Percentiles rank a stretch among this genome's conserved stretches.
Evolutionary conservation across 2,797 vertebrate genomes (phyloP).

Genomic region (Rhodeus uyekii): DNA sequence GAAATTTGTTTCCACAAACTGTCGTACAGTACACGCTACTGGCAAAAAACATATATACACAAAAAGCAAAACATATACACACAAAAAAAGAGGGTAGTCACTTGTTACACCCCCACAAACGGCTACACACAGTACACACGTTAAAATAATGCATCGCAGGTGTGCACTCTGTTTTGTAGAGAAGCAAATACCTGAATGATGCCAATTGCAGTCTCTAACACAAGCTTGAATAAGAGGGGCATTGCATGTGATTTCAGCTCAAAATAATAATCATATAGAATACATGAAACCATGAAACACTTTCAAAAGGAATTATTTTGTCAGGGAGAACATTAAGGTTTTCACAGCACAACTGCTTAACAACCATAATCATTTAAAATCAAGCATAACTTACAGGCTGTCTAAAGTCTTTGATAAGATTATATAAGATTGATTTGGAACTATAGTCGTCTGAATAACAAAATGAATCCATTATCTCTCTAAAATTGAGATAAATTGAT

Average conservation of each 20-base stretch:
- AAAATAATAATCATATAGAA: slow-evolving; percentile 41
- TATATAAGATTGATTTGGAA: background rate
- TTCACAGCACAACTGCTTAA: background rate
- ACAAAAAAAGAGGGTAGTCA: too few species aligned
- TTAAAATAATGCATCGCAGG: slow-evolving; percentile 8
- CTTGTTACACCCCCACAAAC: slow-evolving; percentile 17
- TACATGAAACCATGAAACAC: slow-evolving; percentile 33
- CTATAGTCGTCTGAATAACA: background rate
- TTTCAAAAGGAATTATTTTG: slow-evolving; percentile 35
- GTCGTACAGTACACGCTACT: too few species aligned
- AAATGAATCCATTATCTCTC: background rate
- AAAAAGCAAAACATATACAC: too few species aligned
- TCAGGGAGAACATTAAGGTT: background rate
- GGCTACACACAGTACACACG: background rate
- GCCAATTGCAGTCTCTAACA: background rate
- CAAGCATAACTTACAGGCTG: background rate
- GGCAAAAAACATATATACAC: too few species aligned
- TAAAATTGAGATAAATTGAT: background rate
- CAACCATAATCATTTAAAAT: background rate
- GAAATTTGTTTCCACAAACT: too few species aligned
- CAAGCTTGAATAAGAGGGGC: background rate
- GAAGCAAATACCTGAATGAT: background rate
- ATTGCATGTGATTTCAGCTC: slow-evolving; percentile 19
- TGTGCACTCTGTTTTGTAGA: background rate
- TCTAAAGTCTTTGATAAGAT: background rate